Conservation (phyloP, 2,888 invertebrate genomes). For the Conistra vaccinii region DNA sequence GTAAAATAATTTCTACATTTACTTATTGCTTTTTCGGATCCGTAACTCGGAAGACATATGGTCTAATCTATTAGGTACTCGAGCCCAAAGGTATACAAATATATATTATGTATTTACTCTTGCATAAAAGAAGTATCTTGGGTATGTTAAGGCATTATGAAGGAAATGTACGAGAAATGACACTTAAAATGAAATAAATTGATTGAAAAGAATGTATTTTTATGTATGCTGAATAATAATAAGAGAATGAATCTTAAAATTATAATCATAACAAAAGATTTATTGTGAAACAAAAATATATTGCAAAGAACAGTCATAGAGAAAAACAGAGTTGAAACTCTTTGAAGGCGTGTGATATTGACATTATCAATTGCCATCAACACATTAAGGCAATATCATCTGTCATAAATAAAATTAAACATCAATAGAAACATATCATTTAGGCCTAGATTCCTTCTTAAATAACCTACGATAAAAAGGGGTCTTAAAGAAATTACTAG, state of each 20-base stretch:
- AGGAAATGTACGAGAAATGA: slow-evolving; percentile 29
- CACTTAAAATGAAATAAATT: slow-evolving; percentile 22
- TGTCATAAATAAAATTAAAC: slow-evolving; percentile 43
- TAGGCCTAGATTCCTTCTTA: slow-evolving; percentile 64
- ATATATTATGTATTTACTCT: slow-evolving; percentile 26
- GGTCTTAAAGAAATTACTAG: slow-evolving; percentile 59
- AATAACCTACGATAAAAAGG: slow-evolving; percentile 50
- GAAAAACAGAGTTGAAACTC: slow-evolving; percentile 2
- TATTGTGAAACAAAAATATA: too few relatives aligned
- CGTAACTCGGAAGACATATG: slow-evolving; percentile 84
- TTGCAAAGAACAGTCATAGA: slow-evolving; percentile 16
- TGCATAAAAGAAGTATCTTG: slow-evolving; percentile 37
- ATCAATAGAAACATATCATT: slow-evolving; percentile 55
- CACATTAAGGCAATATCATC: slow-evolving; percentile 40
- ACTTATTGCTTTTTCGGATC: slow-evolving; percentile 84
- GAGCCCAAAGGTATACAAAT: slow-evolving; percentile 47
- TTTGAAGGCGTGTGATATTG: slow-evolving; percentile 40
- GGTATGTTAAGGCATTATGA: slow-evolving; percentile 11
- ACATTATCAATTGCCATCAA: slow-evolving; percentile 34
- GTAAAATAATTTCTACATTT: slow-evolving; percentile 72
- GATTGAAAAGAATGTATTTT: neutral
- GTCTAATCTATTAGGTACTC: slow-evolving; percentile 67
- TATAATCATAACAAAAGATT: too few relatives aligned
- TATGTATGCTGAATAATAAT: too few relatives aligned
- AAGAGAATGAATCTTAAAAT: too few relatives aligned